Conservation (phyloP, 2,797 vertebrate genomes). For the Sebastes minor region DNA sequence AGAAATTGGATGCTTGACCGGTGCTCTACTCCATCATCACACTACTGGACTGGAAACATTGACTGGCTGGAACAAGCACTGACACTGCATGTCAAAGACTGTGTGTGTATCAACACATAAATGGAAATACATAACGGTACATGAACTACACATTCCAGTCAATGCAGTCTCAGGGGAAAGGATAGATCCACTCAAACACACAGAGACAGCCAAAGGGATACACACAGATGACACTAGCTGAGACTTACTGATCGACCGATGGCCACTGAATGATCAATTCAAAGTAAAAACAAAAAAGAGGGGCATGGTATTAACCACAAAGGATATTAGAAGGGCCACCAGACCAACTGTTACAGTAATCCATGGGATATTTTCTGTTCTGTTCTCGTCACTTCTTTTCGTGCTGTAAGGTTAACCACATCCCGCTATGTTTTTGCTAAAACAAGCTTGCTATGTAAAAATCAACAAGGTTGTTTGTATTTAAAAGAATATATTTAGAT, state of each 20-base stretch:
- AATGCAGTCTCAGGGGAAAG: constrained; percentile 68
- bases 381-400: not conserved
- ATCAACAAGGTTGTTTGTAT: not conserved
- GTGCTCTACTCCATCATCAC: constrained; percentile 76
- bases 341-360: constrained; percentile 26
- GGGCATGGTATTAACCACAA: constrained; percentile 74
- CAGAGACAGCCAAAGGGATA: constrained; percentile 61
- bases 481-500: not conserved
- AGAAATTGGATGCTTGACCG: constrained; percentile 65
- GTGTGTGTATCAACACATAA: constrained; percentile 50
- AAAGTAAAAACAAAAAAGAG: constrained; percentile 75
- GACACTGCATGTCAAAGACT: constrained; percentile 69
- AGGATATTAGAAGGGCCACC: constrained; percentile 41
- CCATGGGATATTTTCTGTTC: not conserved
- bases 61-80: constrained; percentile 73
- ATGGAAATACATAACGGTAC: constrained; percentile 61
- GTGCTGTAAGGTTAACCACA: not conserved
- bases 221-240: constrained; percentile 68
- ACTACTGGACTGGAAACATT: constrained; percentile 69
- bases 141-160: constrained; percentile 71
- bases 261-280: constrained; percentile 83
- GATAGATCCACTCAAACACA: constrained; percentile 71
- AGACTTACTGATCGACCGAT: constrained; percentile 84
- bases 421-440: not conserved
- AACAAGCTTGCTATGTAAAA: not conserved